A percentile compares a stretch with the other conserved stretches of the same genome.
phyloP scores from a whole-genome alignment of 2,888 invertebrate genomes.

The Fragum fragum region DNA sequence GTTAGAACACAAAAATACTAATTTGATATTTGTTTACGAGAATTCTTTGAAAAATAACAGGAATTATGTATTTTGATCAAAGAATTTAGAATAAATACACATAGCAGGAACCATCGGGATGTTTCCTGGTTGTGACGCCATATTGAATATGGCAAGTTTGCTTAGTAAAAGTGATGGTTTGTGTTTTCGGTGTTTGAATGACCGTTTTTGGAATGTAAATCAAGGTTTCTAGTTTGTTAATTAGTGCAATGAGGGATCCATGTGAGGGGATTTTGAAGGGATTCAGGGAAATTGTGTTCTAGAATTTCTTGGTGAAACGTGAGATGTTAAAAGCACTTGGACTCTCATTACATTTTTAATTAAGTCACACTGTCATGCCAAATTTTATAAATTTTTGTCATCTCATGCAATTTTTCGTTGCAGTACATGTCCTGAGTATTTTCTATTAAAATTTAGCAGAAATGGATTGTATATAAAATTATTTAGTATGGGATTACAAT shows the following conservation, averaged over 20 bases:
- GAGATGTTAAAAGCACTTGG: neutral
- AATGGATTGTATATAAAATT: too few relatives aligned
- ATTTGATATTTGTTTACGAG: too few relatives aligned
- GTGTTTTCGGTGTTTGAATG: neutral
- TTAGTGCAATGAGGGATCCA: neutral
- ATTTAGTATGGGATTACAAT: too few relatives aligned
- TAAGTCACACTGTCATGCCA: neutral
- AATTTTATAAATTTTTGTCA: neutral
- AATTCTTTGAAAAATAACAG: too few relatives aligned
- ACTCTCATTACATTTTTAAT: conserved; percentile 27
- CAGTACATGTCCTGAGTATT: too few relatives aligned
- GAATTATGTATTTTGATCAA: too few relatives aligned
- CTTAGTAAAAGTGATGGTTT: conserved; percentile 6
- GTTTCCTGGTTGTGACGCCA: conserved; percentile 45
- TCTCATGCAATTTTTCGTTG: neutral
- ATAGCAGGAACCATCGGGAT: conserved; percentile 1
- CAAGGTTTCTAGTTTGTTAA: neutral
- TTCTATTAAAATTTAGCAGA: too few relatives aligned
- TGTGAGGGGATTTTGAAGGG: neutral
- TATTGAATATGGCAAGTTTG: conserved; percentile 43
- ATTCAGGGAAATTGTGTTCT: neutral
- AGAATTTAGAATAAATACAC: too few relatives aligned
- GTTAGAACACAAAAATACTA: too few relatives aligned
- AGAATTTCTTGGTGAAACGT: neutral
- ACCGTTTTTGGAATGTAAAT: conserved; percentile 26